Conservation (phyloP, 2,888 invertebrate genomes). For the Lordiphosa andalusiaca region DNA sequence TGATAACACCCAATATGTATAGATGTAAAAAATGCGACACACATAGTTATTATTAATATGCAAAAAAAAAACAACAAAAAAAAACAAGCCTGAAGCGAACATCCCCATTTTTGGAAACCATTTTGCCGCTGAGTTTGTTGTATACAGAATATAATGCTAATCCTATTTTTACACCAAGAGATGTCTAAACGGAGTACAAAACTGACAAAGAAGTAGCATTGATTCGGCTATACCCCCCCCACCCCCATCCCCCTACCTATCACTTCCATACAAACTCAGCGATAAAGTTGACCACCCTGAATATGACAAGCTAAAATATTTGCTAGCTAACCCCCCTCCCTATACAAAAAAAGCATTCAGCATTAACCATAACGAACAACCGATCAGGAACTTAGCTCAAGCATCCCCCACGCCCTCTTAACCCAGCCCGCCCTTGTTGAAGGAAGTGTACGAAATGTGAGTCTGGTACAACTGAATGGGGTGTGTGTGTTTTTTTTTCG, state of each 20-base stretch:
- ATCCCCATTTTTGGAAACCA: conserved; percentile 25
- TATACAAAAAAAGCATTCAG: conserved; percentile 9
- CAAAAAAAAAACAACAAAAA: too few species aligned
- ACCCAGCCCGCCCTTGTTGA: conserved; percentile 1
- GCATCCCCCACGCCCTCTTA: conserved; percentile 32
- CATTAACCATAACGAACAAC: conserved; percentile 21
- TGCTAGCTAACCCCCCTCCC: conserved; percentile 3
- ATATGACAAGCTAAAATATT: conserved; percentile 2
- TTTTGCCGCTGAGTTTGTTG: conserved; percentile 66
- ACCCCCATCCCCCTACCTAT: background rate
- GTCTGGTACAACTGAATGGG: conserved; percentile 1
- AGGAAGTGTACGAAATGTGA: conserved; percentile 8
- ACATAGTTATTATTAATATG: conserved; percentile 15
- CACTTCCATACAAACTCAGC: conserved; percentile 51
- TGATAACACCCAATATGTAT: conserved; percentile 25
- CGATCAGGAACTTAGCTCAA: conserved; percentile 71
- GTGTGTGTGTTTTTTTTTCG: conserved; percentile 27
- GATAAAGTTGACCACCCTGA: conserved; percentile 18
- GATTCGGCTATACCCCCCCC: conserved; percentile 12
- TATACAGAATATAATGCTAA: conserved; percentile 39
- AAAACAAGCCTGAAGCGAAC: conserved; percentile 20
- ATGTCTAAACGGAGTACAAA: conserved; percentile 18
- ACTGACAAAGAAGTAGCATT: conserved; percentile 11
- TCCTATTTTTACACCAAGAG: conserved; percentile 61
- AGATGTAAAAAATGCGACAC: conserved; percentile 26